These are phyloP conservation scores for Calliopsis andreniformis DNA, from an alignment of 1,140 invertebrate genomes.

Conservation along the genomic window DNA sequence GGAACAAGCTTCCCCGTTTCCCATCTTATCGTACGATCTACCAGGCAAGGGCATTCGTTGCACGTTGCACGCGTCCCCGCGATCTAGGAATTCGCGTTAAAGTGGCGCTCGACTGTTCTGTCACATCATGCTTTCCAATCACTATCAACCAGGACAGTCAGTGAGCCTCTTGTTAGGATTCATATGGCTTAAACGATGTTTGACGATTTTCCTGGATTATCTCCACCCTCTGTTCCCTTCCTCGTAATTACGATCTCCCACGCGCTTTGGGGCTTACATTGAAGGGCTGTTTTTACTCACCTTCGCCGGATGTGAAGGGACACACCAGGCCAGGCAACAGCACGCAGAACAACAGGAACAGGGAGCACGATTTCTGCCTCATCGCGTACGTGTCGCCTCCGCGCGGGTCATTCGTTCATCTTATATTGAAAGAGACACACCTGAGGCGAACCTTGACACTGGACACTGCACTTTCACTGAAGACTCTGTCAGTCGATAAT, in stretches of 20 bases:
- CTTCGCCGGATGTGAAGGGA: constrained; percentile 78
- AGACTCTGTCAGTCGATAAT: constrained; percentile 15
- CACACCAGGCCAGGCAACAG: constrained; percentile 71
- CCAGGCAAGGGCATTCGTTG: not conserved
- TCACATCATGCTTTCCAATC: not conserved
- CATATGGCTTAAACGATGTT: no score
- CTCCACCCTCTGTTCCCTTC: no score
- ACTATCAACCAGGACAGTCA: not conserved
- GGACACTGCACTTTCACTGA: constrained; percentile 19
- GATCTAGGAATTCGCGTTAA: constrained; percentile 27
- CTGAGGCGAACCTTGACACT: not conserved
- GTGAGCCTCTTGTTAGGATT: no score
- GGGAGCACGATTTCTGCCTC: constrained; percentile 77
- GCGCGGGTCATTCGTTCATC: constrained; percentile 72
- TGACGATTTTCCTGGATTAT: no score
- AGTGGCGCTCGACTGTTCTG: constrained; percentile 23
- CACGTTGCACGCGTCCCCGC: not conserved
- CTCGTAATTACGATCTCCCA: no score
- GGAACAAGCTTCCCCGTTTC: constrained; percentile 9
- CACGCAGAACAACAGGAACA: constrained; percentile 74
- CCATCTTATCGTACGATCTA: constrained; percentile 24
- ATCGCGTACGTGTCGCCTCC: constrained; percentile 63
- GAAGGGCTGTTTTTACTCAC: constrained; percentile 70
- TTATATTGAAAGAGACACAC: constrained; percentile 15
- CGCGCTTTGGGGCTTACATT: no score